phyloP scores from a whole-genome alignment of 1,140 invertebrate genomes.

The Ceratina japonica region DNA sequence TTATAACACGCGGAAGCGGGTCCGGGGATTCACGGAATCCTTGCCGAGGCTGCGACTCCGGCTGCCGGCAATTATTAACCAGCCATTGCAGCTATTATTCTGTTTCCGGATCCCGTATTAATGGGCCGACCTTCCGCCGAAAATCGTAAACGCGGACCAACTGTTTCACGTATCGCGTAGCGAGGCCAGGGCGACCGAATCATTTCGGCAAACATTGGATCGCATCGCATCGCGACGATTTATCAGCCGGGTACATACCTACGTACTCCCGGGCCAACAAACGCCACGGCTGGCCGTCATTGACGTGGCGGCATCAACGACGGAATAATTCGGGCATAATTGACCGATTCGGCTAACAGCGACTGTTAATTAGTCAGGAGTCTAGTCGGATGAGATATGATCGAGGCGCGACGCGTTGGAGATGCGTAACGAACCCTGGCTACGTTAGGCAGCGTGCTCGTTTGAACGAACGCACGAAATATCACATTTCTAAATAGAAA shows the following conservation, averaged over 20 bases:
- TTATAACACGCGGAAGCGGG: not conserved
- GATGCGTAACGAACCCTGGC: constrained; percentile 17
- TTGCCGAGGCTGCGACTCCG: not conserved
- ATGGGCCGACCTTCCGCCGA: not conserved
- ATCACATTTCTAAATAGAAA: too few relatives aligned
- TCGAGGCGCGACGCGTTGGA: constrained; percentile 30
- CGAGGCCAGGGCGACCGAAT: constrained; percentile 28
- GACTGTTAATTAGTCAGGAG: constrained; percentile 65
- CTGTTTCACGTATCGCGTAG: too few relatives aligned
- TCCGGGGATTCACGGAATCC: not conserved
- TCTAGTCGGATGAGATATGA: constrained; percentile 57
- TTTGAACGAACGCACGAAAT: not conserved
- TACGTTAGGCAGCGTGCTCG: not conserved
- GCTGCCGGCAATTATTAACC: not conserved
- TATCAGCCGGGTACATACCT: constrained; percentile 21
- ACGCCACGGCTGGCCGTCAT: constrained; percentile 32
- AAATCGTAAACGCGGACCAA: constrained; percentile 11
- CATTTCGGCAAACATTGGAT: constrained; percentile 53
- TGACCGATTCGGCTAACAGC: constrained; percentile 67
- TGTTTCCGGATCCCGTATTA: constrained; percentile 7
- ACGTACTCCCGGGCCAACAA: not conserved
- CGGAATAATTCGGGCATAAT: constrained; percentile 69
- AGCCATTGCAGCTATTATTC: not conserved
- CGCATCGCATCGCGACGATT: constrained; percentile 33
- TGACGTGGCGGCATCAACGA: constrained; percentile 51